Evolutionary conservation across 2,888 invertebrate species (phyloP).

Genomic region (Leucania comma): DNA sequence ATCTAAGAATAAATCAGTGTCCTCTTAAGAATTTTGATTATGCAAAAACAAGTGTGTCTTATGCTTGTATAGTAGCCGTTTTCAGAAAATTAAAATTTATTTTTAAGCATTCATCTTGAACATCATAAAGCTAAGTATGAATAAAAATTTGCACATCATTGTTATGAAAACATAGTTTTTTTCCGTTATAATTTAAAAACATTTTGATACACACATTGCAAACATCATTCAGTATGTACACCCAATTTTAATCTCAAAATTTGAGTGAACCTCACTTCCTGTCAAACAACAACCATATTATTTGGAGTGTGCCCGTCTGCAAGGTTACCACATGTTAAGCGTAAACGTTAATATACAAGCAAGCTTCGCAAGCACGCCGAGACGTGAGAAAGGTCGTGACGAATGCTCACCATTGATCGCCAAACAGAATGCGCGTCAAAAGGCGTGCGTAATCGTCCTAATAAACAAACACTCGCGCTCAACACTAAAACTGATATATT

Average conservation of each 20-base stretch:
- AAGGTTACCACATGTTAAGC: constrained; percentile 44
- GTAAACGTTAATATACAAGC: constrained; percentile 37
- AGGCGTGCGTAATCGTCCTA: constrained; percentile 87
- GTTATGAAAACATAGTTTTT: background rate
- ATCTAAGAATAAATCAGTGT: constrained; percentile 38
- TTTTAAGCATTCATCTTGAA: background rate
- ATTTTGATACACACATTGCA: constrained; percentile 13
- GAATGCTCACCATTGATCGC: constrained; percentile 74
- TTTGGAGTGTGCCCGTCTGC: constrained; percentile 41
- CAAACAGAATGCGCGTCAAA: constrained; percentile 72
- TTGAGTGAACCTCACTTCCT: constrained; percentile 37
- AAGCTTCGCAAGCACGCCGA: constrained; percentile 50
- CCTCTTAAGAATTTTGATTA: constrained; percentile 14
- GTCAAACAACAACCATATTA: constrained; percentile 17
- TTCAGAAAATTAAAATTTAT: background rate
- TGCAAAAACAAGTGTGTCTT: background rate
- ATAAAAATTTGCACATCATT: background rate
- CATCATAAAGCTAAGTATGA: too few species aligned
- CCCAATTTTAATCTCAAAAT: constrained; percentile 35
- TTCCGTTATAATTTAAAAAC: too few species aligned
- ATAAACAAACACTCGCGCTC: constrained; percentile 88
- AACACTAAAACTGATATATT: constrained; percentile 90
- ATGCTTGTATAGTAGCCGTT: background rate
- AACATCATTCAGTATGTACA: constrained; percentile 29
- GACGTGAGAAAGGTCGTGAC: constrained; percentile 76